These are phyloP conservation scores for Euproctis similis DNA, from an alignment of 2,888 invertebrate genomes.

Conservation along the genomic window DNA sequence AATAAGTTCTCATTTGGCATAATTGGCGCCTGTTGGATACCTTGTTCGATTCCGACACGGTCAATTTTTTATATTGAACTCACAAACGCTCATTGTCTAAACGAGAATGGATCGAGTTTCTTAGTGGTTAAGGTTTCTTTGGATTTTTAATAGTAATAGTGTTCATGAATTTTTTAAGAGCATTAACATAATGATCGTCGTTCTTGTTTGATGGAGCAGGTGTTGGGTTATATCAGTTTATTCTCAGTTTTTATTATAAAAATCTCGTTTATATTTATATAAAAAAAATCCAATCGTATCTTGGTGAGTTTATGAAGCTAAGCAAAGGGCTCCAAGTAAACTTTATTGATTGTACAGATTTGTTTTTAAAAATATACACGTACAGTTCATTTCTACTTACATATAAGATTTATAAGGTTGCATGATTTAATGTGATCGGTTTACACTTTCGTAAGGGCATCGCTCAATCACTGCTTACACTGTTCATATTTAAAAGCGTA, in stretches of 20 bases:
- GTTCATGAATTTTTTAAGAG: constrained; percentile 51
- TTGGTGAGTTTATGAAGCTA: constrained; percentile 56
- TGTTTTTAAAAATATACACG: background rate
- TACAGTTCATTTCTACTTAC: no score
- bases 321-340: constrained; percentile 31
- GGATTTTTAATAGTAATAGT: constrained; percentile 26
- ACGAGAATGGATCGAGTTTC: constrained; percentile 41
- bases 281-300: constrained; percentile 53
- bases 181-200: constrained; percentile 70
- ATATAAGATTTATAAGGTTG: no score
- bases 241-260: constrained; percentile 70
- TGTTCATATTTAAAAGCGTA: constrained; percentile 17
- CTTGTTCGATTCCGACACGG: constrained; percentile 59
- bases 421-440: background rate
- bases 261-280: constrained; percentile 66
- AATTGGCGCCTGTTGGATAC: constrained; percentile 62
- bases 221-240: constrained; percentile 68
- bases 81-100: constrained; percentile 30
- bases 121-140: constrained; percentile 40
- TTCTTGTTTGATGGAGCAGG: constrained; percentile 70
- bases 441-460: constrained; percentile 4
- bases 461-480: constrained; percentile 16
- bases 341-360: constrained; percentile 47
- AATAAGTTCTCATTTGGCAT: constrained; percentile 70
- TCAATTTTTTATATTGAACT: constrained; percentile 41